These are phyloP conservation scores for Harpegnathos saltator DNA, from an alignment of 1,140 invertebrate genomes.

Conservation along the genomic window DNA sequence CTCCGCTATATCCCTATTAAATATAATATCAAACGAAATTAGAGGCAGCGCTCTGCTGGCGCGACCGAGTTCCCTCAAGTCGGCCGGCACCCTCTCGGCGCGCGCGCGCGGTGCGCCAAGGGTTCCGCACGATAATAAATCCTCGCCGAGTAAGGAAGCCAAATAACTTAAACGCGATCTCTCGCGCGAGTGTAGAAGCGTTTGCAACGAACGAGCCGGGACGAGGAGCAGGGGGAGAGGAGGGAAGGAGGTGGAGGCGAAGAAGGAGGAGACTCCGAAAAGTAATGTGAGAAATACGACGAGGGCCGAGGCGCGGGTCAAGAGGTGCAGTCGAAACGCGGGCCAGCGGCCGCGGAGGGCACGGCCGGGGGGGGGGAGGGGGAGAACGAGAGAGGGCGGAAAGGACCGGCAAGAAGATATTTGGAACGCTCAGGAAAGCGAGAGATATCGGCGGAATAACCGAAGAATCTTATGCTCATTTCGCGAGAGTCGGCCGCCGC, in stretches of 20 bases:
- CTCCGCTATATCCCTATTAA: conserved; percentile 24
- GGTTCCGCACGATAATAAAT: conserved; percentile 60
- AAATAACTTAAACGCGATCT: conserved; percentile 69
- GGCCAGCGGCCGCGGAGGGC: conserved; percentile 3
- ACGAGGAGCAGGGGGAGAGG: conserved; percentile 26
- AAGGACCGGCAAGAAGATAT: conserved; percentile 75
- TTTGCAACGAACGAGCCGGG: conserved; percentile 45
- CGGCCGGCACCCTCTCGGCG: conserved; percentile 11
- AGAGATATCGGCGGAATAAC: conserved; percentile 79
- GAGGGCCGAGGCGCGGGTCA: conserved; percentile 74
- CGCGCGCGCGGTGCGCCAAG: conserved; percentile 17
- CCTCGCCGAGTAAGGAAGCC: conserved; percentile 53
- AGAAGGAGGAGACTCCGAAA: conserved; percentile 77
- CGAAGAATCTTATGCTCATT: conserved; percentile 79
- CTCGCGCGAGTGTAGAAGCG: conserved; percentile 72
- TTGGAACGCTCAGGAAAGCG: conserved; percentile 78
- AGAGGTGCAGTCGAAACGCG: conserved; percentile 66
- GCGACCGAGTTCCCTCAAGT: conserved; percentile 39
- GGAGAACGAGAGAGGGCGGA: too few relatives aligned
- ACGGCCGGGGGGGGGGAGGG: conserved; percentile 2
- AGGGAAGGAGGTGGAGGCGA: conserved; percentile 54
- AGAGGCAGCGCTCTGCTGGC: conserved; percentile 5
- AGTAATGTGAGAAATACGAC: conserved; percentile 82
- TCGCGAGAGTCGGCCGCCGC: conserved; percentile 70
- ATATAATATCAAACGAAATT: conserved; percentile 61